phyloP scores from a whole-genome alignment of 2,888 invertebrate species.

The Eupelmus urozonus region DNA sequence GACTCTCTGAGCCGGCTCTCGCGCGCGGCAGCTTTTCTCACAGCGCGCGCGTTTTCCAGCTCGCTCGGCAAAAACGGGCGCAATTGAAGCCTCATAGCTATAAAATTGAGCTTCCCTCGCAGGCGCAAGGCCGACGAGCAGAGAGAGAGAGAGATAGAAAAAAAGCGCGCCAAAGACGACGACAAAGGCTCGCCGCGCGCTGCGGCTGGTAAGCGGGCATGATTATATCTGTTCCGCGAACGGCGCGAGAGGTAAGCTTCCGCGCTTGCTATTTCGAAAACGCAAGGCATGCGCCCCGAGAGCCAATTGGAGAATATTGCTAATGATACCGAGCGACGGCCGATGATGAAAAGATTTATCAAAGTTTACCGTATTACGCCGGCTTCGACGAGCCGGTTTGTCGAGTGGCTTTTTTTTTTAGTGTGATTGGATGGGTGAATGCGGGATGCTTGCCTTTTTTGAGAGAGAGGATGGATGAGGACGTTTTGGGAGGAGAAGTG shows the following conservation, averaged over 20 bases:
- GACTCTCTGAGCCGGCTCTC: too few species aligned
- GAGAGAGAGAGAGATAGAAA: neutral
- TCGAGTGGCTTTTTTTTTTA: neutral
- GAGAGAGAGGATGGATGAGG: too few species aligned
- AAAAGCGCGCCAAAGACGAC: constrained; percentile 1
- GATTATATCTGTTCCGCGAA: constrained; percentile 49
- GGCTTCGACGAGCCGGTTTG: neutral
- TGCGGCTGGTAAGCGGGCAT: neutral
- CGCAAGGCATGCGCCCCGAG: neutral
- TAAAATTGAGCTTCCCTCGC: constrained; percentile 48
- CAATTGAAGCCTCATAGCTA: constrained; percentile 53
- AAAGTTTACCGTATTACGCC: constrained; percentile 41
- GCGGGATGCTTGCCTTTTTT: too few species aligned
- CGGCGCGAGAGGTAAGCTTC: neutral
- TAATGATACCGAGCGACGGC: neutral
- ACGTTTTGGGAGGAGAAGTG: too few species aligned
- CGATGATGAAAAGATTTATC: constrained; percentile 35
- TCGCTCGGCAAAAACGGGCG: constrained; percentile 44
- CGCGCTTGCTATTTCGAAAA: neutral
- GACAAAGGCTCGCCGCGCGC: constrained; percentile 11
- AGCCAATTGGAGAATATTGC: constrained; percentile 10
- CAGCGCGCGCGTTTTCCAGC: neutral
- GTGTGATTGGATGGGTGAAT: too few species aligned
- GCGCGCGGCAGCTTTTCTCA: constrained; percentile 14
- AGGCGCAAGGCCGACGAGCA: neutral